Base-by-base conservation (phyloP, 2,888 invertebrate species). In the Petrophora chlorosata region DNA sequence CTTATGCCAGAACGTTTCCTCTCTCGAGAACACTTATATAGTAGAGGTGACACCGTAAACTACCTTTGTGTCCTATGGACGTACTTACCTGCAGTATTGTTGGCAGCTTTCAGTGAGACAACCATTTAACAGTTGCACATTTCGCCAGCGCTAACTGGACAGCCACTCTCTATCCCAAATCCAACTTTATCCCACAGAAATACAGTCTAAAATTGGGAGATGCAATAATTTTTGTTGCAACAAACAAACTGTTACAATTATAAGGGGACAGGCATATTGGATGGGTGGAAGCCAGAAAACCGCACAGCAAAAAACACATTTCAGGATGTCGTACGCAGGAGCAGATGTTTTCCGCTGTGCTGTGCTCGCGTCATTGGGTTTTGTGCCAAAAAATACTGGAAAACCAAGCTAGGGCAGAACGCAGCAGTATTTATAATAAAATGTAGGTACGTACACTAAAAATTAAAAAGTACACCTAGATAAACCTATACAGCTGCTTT, bases 1-100 rank as follows among this genome's bases (percentile, higher is more conserved):
- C n/a, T 2, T n/a, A 7, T 8, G 8, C 2, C 5, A 12, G 5
- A 34, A 25, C 35, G 15, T 23, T 25, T 16, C 5, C 17, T 23
- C 28, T 33, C 39, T 34, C 17, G 32, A 32, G 44, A 22, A 45
- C 32, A 42, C 53, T 53, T 57, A n/a, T n/a, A n/a, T n/a, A 55
- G 61, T 56, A 59, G 41, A 45, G 54, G 58, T 52, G 54, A 53
- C 51, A 47, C 32, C 29, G 43, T 49, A 44, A 58, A 54, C 54
- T 52, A 54, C 51, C 51, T 49, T 51, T 46, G 39, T 54, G 58
- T 68, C 71, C 66, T 70, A 49, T 52, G 65, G 65, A 67, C 54
- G 67, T 66, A 58, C 63, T 69, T 58, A 63, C 62, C 60, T 67
- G 65, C 53, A 61, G 54, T 61, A 61, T 59, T 52, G 48, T 59